These are phyloP conservation scores for Phymorhynchus buccinoides DNA, from an alignment of 1,140 invertebrate species.

Conservation along the genomic window DNA sequence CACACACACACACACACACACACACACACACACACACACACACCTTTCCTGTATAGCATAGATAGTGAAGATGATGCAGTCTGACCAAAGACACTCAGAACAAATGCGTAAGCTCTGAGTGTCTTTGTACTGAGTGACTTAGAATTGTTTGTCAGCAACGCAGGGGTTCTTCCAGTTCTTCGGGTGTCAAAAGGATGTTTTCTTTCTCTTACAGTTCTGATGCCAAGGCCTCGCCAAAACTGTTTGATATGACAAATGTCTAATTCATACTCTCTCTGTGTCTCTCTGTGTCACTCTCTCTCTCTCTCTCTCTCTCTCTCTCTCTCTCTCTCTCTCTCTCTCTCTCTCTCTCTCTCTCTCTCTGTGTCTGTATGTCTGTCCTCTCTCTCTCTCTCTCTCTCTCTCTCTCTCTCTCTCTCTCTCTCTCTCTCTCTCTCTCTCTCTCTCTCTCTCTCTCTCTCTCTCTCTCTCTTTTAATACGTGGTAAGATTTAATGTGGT, in stretches of 20 bases:
- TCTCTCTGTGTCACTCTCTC: neutral
- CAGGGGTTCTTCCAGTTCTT: neutral
- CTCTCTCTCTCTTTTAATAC: neutral
- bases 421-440: constrained; percentile 2
- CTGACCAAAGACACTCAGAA: too few species aligned
- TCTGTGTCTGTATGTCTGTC: neutral
- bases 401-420: neutral
- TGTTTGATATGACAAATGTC: neutral
- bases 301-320: neutral
- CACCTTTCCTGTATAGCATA: too few species aligned
- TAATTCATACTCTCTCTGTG: neutral
- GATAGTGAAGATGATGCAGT: too few species aligned
- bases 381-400: neutral
- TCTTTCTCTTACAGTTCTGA: neutral
- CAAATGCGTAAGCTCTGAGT: too few species aligned
- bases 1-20: constrained; percentile 6
- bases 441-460: constrained; percentile 1
- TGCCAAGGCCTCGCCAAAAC: neutral
- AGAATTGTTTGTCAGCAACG: too few species aligned
- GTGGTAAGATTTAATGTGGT: neutral
- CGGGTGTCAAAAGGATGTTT: neutral
- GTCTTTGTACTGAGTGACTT: too few species aligned
- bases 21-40: neutral
- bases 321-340: neutral
- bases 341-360: constrained; percentile 13